A percentile compares a stretch with the other conserved stretches of the same genome.
phyloP scores from a whole-genome alignment of 2,113 vertebrate genomes.

The Strix uralensis region DNA sequence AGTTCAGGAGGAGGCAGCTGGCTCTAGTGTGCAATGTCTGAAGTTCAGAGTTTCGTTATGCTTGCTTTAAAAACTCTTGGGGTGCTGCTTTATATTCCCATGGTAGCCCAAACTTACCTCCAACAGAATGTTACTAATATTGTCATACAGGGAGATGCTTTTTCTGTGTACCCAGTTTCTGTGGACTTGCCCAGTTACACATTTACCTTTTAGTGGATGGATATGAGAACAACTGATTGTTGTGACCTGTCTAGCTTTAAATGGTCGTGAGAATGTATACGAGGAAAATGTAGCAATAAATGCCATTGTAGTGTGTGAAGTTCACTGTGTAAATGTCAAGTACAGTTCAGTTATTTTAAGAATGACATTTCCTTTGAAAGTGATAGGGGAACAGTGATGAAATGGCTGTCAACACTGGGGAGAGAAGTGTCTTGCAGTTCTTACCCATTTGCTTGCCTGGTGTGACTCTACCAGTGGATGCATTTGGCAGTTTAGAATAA shows the following conservation, averaged over 20 bases:
- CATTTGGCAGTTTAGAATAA: background rate
- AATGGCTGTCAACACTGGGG: background rate
- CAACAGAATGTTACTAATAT: accelerated
- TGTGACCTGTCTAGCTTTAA: background rate
- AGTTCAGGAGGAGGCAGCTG: background rate
- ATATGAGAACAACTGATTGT: background rate
- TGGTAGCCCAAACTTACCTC: background rate
- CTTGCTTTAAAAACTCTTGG: background rate
- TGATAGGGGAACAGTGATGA: background rate
- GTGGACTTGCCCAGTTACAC: background rate
- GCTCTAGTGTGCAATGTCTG: accelerated
- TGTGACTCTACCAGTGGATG: background rate
- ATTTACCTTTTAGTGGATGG: background rate
- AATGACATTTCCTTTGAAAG: background rate
- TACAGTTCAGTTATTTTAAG: background rate
- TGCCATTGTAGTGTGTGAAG: background rate
- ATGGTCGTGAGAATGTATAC: accelerated
- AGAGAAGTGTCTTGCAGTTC: background rate
- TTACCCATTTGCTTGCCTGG: accelerated
- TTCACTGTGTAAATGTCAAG: accelerated
- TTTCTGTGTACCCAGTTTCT: no score
- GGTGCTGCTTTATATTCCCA: background rate
- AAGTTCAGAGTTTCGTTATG: background rate
- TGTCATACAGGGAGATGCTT: background rate
- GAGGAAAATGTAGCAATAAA: background rate